Percentiles rank a stretch among this genome's conserved stretches.
Evolutionary conservation across 2,888 invertebrate genomes (phyloP).

Genomic region (Fissipunctia ypsillon): DNA sequence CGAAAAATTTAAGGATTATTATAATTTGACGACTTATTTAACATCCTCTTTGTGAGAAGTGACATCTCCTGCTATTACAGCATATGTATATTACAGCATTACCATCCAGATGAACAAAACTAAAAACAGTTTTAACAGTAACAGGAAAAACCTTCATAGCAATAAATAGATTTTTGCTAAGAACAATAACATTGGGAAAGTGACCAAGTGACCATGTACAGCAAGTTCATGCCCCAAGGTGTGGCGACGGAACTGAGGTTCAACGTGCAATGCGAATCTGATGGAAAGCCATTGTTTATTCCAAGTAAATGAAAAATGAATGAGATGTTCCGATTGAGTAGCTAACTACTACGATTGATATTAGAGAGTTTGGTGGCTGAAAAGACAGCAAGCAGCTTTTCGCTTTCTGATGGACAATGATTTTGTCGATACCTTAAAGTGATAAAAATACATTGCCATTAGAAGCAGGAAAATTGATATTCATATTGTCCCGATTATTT

Average conservation of each 20-base stretch:
- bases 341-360: constrained; percentile 4
- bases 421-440: neutral
- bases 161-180: constrained; percentile 26
- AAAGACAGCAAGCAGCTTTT: neutral
- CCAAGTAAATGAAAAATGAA: constrained; percentile 21
- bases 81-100: neutral
- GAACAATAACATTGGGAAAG: constrained; percentile 69
- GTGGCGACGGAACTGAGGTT: constrained; percentile 58
- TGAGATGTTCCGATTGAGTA: constrained; percentile 21
- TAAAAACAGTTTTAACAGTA: constrained; percentile 1
- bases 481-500: constrained; percentile 9
- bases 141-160: constrained; percentile 1
- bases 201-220: constrained; percentile 39
- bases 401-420: neutral
- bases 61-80: neutral
- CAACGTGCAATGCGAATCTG: constrained; percentile 32
- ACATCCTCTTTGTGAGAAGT: neutral
- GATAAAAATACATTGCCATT: neutral
- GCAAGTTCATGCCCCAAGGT: constrained; percentile 69
- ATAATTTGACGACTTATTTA: neutral
- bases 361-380: no score
- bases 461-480: constrained; percentile 24
- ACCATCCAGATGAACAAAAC: neutral
- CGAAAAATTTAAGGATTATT: neutral
- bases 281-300: constrained; percentile 53